phyloP scores from a whole-genome alignment of 2,113 vertebrate species.

The Embiotoca jacksoni region DNA sequence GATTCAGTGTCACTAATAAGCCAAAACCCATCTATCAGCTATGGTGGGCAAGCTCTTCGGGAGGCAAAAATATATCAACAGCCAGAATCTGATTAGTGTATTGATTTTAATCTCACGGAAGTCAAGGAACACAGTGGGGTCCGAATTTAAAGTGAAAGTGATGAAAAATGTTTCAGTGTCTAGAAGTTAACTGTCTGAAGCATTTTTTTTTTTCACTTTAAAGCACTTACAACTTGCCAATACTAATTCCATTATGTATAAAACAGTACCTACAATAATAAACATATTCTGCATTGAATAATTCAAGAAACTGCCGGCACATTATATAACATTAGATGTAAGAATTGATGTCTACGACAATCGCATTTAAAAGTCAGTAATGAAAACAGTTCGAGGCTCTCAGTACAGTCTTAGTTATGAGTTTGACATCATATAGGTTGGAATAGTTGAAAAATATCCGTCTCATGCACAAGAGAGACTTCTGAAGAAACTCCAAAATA shows the following conservation, averaged over 20 bases:
- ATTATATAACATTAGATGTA: too few relatives aligned
- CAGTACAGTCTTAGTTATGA: neutral
- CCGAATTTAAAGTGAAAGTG: constrained; percentile 39
- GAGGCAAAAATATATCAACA: constrained; percentile 54
- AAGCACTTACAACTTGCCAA: neutral
- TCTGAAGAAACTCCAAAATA: constrained; percentile 6
- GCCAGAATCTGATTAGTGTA: constrained; percentile 48
- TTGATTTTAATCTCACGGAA: constrained; percentile 56
- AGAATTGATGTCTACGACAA: too few relatives aligned
- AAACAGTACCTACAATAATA: neutral
- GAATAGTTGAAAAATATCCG: neutral
- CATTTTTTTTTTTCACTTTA: neutral
- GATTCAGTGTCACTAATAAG: neutral
- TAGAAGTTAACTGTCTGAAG: constrained; percentile 17
- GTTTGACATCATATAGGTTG: neutral
- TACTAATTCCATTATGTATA: neutral
- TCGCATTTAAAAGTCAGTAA: neutral
- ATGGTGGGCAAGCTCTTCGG: constrained; percentile 22
- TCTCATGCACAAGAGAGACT: neutral
- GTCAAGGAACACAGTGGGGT: constrained; percentile 2
- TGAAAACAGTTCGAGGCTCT: neutral
- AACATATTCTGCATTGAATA: constrained; percentile 32
- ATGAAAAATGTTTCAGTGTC: constrained; percentile 19
- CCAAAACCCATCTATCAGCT: constrained; percentile 29
- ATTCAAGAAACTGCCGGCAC: constrained; percentile 13